Evolutionary conservation across 2,797 vertebrate genomes (phyloP).

Genomic region (Acipenser ruthenus): DNA sequence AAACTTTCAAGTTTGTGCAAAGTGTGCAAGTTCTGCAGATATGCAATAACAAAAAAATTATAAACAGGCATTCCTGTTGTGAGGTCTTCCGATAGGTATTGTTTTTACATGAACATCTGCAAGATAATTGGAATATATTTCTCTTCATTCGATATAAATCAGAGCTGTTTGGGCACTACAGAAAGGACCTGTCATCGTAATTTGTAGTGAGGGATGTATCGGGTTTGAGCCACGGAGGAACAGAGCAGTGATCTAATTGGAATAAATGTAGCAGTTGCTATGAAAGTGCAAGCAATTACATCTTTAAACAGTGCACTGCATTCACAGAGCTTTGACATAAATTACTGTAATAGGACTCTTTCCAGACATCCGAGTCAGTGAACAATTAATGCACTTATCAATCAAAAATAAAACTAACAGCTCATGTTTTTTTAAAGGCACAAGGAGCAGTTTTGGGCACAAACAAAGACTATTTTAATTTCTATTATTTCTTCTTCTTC

Average conservation of each 20-base stretch:
- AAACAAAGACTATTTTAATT: too few species aligned
- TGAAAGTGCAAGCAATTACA: conserved; percentile 5
- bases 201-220: conserved; percentile 8
- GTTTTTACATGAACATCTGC: conserved; percentile 1
- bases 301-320: conserved; percentile 4
- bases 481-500: too few species aligned
- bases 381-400: conserved; percentile 5
- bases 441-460: too few species aligned
- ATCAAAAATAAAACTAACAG: conserved; percentile 6
- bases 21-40: too few species aligned
- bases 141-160: conserved; percentile 7
- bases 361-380: conserved; percentile 3
- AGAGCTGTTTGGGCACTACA: not conserved
- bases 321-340: conserved; percentile 5
- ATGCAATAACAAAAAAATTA: too few species aligned
- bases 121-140: conserved; percentile 5
- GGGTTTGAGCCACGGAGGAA: conserved; percentile 3
- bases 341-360: conserved; percentile 7
- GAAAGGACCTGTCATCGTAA: not conserved
- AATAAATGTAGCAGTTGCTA: conserved; percentile 13
- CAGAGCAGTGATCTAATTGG: not conserved
- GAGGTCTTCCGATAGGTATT: conserved; percentile 3
- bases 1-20: too few species aligned
- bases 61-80: not conserved
- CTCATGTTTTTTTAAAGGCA: not conserved